Base-by-base conservation (phyloP, 2,797 vertebrate genomes). In the Enteromius afrohamiltoni region DNA sequence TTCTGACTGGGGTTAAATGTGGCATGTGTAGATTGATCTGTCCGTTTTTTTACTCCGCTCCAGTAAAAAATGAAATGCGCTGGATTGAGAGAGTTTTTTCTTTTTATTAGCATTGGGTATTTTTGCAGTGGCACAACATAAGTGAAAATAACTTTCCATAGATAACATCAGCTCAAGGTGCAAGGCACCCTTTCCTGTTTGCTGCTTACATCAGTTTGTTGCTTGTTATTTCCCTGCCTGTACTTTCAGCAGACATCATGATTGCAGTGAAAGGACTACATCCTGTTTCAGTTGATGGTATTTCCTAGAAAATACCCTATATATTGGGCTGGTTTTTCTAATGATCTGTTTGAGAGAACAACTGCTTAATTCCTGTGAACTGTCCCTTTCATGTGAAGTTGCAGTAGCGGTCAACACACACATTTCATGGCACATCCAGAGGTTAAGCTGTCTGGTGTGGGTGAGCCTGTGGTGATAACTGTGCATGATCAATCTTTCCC, bases 111-210 rank as follows among this genome's bases (percentile, higher is more conserved):
- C 19, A 13, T 13, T 58, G 64, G 47, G 34, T 60, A 10, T 42
- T 60, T 58, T 49, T 21, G 37, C 40, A 4, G 16, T 16, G 6
- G 23, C 6, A 17, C 3, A n/a, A 8, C 13, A 31, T 6, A 80
- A 19, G 14, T 23, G 8, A 40, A 69, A 19, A 58, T 80, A 2
- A 55, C 21, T 42, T 80, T 79, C 29, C 64, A 34, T 16, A 47
- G 79, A 71, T 80, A 80, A 62, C 13, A 80, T 80, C 78, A 80
- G 23, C 40, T 73, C n/a, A 23, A 9, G 37, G 53, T 73, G 68
- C 11, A 73, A 47, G 67, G 40, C 13, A 17, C 67, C 42, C 4
- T 60, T 81, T 81, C n/a, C 79, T 21, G 53, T 62, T 70, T 45
- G 23, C 17, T 40, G 31, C 34, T 77, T 45, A 42, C 55, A 64